Percentiles rank a stretch among this genome's conserved stretches.
phyloP scores from a whole-genome alignment of 2,888 invertebrate species.

The Drosophila nigritarsus region DNA sequence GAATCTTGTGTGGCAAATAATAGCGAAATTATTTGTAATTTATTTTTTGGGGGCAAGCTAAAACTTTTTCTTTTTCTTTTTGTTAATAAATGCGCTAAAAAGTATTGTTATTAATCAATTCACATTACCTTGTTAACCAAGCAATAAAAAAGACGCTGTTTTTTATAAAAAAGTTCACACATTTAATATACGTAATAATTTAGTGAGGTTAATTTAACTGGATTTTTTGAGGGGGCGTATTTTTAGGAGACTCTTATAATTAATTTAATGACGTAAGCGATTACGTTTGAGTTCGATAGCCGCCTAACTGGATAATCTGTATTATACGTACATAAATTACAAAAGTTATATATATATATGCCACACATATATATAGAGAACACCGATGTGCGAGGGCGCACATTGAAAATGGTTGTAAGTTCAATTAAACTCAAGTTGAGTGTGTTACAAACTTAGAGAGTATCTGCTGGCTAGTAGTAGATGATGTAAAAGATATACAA shows the following conservation, averaged over 20 bases:
- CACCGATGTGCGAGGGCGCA: conserved; percentile 40
- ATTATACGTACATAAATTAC: conserved; percentile 29
- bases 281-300: conserved; percentile 35
- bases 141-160: neutral
- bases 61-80: neutral
- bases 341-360: conserved; percentile 19
- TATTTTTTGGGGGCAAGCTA: no score
- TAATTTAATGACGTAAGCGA: conserved; percentile 20
- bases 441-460: conserved; percentile 23
- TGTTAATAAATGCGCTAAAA: neutral
- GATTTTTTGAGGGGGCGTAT: conserved; percentile 6
- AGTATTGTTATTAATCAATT: neutral
- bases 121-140: neutral
- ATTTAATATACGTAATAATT: conserved; percentile 51
- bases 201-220: conserved; percentile 45
- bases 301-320: conserved; percentile 33
- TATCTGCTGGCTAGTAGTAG: conserved; percentile 23
- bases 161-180: conserved; percentile 36
- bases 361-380: conserved; percentile 19
- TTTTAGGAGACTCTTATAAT: conserved; percentile 24
- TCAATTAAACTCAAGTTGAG: conserved; percentile 16
- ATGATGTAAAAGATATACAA: conserved; percentile 48
- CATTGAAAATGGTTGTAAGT: conserved; percentile 8
- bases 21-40: neutral
- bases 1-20: conserved; percentile 7